Conservation (phyloP, 2,113 vertebrate species). For the Oenanthe oenanthe region DNA sequence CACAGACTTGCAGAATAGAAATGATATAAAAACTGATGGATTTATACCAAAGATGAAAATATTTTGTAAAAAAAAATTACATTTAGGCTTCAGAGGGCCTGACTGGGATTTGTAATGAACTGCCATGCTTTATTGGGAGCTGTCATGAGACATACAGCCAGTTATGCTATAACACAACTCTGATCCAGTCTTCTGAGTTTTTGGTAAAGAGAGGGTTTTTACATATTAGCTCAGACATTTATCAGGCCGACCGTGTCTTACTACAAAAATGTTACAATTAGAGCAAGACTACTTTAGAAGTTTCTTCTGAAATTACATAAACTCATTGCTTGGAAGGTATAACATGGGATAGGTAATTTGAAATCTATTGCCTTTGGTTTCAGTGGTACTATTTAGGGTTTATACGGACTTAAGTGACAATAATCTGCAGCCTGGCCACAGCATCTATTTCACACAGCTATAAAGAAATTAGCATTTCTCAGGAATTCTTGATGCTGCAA, state of each 20-base stretch:
- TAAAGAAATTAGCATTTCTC: neutral
- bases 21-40: accelerated
- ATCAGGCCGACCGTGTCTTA: neutral
- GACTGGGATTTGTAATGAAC: neutral
- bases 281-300: neutral
- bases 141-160: neutral
- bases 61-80: neutral
- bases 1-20: neutral
- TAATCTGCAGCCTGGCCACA: neutral
- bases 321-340: neutral
- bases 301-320: neutral
- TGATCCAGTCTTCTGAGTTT: neutral
- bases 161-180: neutral
- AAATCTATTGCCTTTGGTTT: neutral
- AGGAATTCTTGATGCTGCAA: neutral
- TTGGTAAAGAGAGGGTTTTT: neutral
- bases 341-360: neutral
- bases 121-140: neutral
- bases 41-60: neutral
- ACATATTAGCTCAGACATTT: neutral
- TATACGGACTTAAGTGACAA: neutral
- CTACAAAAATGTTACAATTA: neutral
- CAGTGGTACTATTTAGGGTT: neutral
- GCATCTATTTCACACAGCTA: neutral
- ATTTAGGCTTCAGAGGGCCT: neutral